Evolutionary conservation across 2,113 vertebrate species (phyloP), one percentile per base, ranked within the genome.

Genomic region (Tretioscincus oriximinensis): DNA sequence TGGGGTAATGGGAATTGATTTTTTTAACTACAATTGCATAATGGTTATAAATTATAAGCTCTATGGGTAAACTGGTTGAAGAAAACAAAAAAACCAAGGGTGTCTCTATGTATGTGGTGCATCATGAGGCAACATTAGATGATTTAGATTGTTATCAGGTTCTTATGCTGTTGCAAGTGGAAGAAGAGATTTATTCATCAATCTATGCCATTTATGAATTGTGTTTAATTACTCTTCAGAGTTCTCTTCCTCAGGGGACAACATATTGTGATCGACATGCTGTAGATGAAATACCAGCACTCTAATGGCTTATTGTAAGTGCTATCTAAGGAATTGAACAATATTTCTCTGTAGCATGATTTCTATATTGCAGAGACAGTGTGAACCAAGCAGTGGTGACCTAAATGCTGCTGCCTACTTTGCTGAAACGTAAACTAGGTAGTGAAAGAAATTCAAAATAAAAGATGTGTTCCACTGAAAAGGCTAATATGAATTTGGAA

Each of bases 401-500:
- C 26, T 24, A 26, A 31, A 18, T 66, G 51, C 1, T 76, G 49
- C 61, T 70, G 14, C 9, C 67, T 88, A 49, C 73, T 65, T 66
- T 87, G 67, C 71, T n/a, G 7, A 49, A 60, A 74, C 10, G 22
- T 67, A 81, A 85, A 86, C 21, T 65, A 81, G 49, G 74, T 73
- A 31, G 70, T 1, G 71, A 66, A 67, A 18, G 31, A 81, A 75
- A 80, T 65, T 61, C 26, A 86, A 61, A 58, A 26, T 9, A 18
- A 0, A 18, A 61, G 76, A 68, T 79, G 58, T 60, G 14, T 54
- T 85, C 29, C 49, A 8, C 78, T 88, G 73, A 70, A 86, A 89
- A 90, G 31, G 72, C 74, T 78, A 82, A 74, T 60, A 47, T 41
- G 12, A 83, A 84, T 87, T n/a, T 85, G 29, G 47, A 72, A 87